These are phyloP conservation scores for Eupithecia subfuscata DNA, from an alignment of 2,888 invertebrate genomes.

Conservation along the genomic window DNA sequence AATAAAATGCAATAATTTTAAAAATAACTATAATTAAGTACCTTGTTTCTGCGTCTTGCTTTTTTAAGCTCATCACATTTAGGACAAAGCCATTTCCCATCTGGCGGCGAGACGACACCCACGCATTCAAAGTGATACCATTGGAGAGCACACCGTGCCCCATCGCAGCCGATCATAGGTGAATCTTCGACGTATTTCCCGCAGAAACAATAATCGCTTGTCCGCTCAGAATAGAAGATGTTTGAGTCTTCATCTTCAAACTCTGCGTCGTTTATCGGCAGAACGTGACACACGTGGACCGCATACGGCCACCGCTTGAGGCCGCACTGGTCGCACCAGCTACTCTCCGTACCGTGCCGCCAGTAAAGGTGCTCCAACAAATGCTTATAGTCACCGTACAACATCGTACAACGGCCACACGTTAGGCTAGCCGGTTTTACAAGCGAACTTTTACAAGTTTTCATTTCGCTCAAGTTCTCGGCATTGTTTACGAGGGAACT, in stretches of 20 bases:
- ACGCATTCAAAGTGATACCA: constrained; percentile 73
- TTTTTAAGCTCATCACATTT: constrained; percentile 50
- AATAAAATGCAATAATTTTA: background rate
- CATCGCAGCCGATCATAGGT: constrained; percentile 71
- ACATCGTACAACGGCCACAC: constrained; percentile 62
- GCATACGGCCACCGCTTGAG: constrained; percentile 65
- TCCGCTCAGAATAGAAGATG: constrained; percentile 44
- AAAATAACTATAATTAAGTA: constrained; percentile 11
- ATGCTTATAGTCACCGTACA: constrained; percentile 61
- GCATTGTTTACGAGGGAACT: constrained; percentile 46
- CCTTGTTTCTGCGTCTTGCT: constrained; percentile 24
- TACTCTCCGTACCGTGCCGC: constrained; percentile 71
- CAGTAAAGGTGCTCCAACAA: constrained; percentile 70
- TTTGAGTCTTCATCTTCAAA: constrained; percentile 43
- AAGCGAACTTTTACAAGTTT: constrained; percentile 47
- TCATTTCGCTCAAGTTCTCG: constrained; percentile 47
- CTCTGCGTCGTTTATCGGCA: constrained; percentile 57
- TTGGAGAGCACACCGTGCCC: constrained; percentile 54
- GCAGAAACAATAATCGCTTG: constrained; percentile 62
- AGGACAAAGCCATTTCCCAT: constrained; percentile 69
- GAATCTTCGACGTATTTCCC: constrained; percentile 56
- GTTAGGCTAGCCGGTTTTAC: constrained; percentile 48
- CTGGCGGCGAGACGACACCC: constrained; percentile 59
- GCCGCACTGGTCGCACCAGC: constrained; percentile 58
- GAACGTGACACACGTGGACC: constrained; percentile 62